Evolutionary conservation across 2,888 invertebrate species (phyloP), one percentile per base, ranked within the genome.

Genomic region (Achlya flavicornis): DNA sequence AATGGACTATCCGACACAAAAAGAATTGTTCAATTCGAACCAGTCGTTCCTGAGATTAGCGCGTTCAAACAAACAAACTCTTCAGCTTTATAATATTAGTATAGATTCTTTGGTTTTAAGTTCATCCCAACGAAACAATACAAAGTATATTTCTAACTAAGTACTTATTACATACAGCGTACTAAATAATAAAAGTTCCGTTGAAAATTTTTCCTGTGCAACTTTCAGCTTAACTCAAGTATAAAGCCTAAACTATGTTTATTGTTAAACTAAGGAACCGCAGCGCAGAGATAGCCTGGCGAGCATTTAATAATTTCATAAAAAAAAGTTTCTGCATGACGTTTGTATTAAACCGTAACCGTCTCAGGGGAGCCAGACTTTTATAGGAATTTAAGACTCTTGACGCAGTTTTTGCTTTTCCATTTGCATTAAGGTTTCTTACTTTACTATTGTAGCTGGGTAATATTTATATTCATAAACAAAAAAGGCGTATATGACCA

Each of bases 191-290:
- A 26, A 60, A 60, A 60, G 60, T 58, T 53, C 0, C 10, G 53
- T 19, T 53, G 35, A 16, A 26, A 38, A 41, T 12, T 60, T 59
- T 59, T 60, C 26, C 53, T 10, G 5, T 10, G 26, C 60, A 60
- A 60, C 60, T 60, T 60, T 60, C 14, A 65, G 58, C 63, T 61
- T 65, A 63, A 63, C 64, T 61, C 12, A 48, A 66, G 63, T 66
- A 72, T 65, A 61, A 62, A 73, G 66, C 71, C 68, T 68, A 67
- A 73, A 70, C 66, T 66, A 63, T 73, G 73, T 73, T 73, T 70
- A 73, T 66, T 68, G 68, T 67, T 62, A 71, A 62, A 66, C 60
- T 67, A 68, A 63, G 57, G 26, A n/a, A 46, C 58, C 16, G 59
- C 35, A 58, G 60, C 57, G 64, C 48, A 33, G 41, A 57, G 65